Base-by-base conservation (phyloP, 2,113 vertebrate species). In the Varanus salvator region DNA sequence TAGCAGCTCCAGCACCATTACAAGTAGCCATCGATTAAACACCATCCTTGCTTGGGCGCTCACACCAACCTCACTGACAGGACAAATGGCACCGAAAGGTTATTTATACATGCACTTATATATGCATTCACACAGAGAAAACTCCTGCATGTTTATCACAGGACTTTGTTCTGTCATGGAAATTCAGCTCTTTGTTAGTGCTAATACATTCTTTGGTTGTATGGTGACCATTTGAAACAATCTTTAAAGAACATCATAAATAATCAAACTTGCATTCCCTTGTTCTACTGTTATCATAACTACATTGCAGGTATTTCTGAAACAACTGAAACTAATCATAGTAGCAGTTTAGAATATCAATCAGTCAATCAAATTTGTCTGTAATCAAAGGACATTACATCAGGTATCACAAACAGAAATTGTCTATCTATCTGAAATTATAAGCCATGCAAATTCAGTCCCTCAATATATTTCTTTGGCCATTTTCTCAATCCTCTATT, bases 1-100 rank as follows among this genome's bases (percentile, higher is more conserved):
- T 60, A 96, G 78, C 5, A 95, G 25, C 50, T 91, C 76, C 80
- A 96, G 86, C 66, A 83, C 52, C 88, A 97, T 66, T 44, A 96
- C 34, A 89, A 96, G 87, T 81, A 92, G 2, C 31, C 89, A 89
- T 54, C 17, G 75, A 81, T 87, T 93, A 17, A 80, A 31, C 0
- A 86, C 2, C 11, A 44, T 76, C 95, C 95, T 96, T 94, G 21
- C 25, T 91, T 31, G n/a, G 2, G 8, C 38, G 9, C 84, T 19
- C 0, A 0, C 25, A 34, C 8, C 8, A 88, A 68, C 66, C 69
- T 88, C 89, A 52, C 9, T 87, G 34, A 8, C 74, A 87, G 88
- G 86, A 93, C 44, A 5, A 1, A 19, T 85, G 38, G 27, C 14
- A 84, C 75, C 34, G 23, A 57, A 90, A 8, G 17, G 15, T 57